A percentile compares a stretch with the other conserved stretches of the same genome.
phyloP scores from a whole-genome alignment of 2,888 invertebrate genomes.

The Cephonodes hylas region DNA sequence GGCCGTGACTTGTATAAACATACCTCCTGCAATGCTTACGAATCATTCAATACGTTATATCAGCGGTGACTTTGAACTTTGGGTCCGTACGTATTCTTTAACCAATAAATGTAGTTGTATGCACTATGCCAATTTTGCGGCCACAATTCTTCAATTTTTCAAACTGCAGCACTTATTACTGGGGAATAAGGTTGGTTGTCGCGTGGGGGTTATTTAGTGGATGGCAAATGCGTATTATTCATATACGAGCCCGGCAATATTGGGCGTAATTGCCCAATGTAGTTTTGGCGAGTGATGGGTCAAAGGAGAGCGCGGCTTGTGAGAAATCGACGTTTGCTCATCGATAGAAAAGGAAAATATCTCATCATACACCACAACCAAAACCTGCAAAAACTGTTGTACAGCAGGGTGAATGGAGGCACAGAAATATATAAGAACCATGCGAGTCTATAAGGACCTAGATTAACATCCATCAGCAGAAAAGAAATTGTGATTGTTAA shows the following conservation, averaged over 20 bases:
- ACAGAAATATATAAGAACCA: too few species aligned
- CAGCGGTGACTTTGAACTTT: conserved; percentile 71
- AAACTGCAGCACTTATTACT: neutral
- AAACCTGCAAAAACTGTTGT: too few species aligned
- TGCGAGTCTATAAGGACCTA: too few species aligned
- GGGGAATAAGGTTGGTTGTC: conserved; percentile 20
- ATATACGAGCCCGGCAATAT: conserved; percentile 53
- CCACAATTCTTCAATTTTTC: too few species aligned
- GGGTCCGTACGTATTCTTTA: conserved; percentile 35
- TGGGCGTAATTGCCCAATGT: conserved; percentile 70
- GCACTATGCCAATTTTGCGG: neutral
- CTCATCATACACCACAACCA: too few species aligned
- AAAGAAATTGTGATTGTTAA: too few species aligned
- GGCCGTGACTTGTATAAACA: conserved; percentile 2
- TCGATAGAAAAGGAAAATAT: conserved; percentile 15
- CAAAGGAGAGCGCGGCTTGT: conserved; percentile 7
- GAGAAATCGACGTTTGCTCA: conserved; percentile 10
- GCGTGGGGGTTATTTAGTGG: neutral
- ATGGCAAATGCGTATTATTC: conserved; percentile 21
- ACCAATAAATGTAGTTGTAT: conserved; percentile 25
- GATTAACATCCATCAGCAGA: too few species aligned
- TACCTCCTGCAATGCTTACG: conserved; percentile 22
- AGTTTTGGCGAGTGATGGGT: conserved; percentile 24
- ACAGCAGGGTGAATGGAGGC: too few species aligned
- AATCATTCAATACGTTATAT: conserved; percentile 25